A percentile compares a stretch with the other conserved stretches of the same genome.
These are phyloP conservation scores for Lacanobia wlatinum DNA, from an alignment of 2,888 invertebrate genomes.

Conservation along the genomic window DNA sequence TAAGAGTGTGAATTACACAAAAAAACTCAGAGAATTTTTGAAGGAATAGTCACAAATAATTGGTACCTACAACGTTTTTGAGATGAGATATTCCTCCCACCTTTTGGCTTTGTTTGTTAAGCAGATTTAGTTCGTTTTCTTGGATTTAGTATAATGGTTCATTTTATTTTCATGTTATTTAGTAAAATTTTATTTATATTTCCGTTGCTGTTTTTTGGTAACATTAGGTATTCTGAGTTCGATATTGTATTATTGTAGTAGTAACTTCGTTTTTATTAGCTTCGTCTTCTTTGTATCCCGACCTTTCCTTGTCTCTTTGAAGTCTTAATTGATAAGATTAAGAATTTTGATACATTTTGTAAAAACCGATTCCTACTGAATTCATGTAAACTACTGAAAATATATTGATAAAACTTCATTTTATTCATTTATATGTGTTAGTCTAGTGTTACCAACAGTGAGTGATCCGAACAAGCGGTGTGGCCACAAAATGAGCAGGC, in stretches of 20 bases:
- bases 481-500: slow-evolving; percentile 32
- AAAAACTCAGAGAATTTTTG: background rate
- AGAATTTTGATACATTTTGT: background rate
- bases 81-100: background rate
- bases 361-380: too few species aligned
- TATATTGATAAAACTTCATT: background rate
- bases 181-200: too few species aligned
- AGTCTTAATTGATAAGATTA: background rate
- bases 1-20: background rate
- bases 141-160: background rate
- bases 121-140: background rate
- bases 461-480: background rate
- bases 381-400: background rate
- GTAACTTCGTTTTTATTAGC: too few species aligned
- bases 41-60: background rate
- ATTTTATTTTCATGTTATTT: background rate
- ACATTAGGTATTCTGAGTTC: too few species aligned
- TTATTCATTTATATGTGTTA: background rate
- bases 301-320: background rate
- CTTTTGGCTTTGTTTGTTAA: background rate
- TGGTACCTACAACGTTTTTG: background rate
- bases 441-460: background rate
- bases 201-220: too few species aligned
- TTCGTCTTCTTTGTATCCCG: too few species aligned
- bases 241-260: too few species aligned